phyloP scores from a whole-genome alignment of 2,113 vertebrate genomes.

The Hoplias malabaricus region DNA sequence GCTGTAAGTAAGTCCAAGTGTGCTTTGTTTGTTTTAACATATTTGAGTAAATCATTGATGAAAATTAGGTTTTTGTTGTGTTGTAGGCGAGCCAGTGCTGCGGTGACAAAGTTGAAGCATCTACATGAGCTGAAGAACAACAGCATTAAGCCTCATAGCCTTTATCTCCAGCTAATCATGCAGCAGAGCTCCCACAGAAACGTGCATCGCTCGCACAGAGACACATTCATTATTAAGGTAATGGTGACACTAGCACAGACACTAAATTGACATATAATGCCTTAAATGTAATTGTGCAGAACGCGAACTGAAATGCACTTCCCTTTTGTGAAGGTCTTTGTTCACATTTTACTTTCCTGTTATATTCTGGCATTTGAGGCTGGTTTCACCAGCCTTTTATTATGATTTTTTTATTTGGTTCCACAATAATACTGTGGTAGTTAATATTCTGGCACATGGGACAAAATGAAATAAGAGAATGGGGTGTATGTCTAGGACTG shows the following conservation, averaged over 20 bases:
- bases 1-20: background rate
- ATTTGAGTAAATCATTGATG: too few species aligned
- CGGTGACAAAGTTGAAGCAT: conserved; percentile 83
- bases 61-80: background rate
- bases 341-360: too few species aligned
- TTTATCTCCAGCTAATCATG: conserved; percentile 85
- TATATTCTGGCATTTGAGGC: too few species aligned
- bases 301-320: too few species aligned
- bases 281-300: too few species aligned
- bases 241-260: conserved; percentile 10
- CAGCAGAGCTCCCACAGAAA: conserved; percentile 80
- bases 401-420: too few species aligned
- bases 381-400: too few species aligned
- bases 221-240: conserved; percentile 85
- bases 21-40: background rate
- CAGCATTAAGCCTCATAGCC: conserved; percentile 83
- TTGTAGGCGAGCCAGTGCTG: conserved; percentile 81
- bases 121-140: conserved; percentile 88
- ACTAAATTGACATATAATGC: background rate
- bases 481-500: too few species aligned
- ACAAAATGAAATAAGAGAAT: too few species aligned
- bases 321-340: too few species aligned
- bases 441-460: too few species aligned
- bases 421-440: too few species aligned
- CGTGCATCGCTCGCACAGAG: conserved; percentile 81